Conservation (phyloP, 2,888 invertebrate species). For the Sarcophaga carnaria region DNA sequence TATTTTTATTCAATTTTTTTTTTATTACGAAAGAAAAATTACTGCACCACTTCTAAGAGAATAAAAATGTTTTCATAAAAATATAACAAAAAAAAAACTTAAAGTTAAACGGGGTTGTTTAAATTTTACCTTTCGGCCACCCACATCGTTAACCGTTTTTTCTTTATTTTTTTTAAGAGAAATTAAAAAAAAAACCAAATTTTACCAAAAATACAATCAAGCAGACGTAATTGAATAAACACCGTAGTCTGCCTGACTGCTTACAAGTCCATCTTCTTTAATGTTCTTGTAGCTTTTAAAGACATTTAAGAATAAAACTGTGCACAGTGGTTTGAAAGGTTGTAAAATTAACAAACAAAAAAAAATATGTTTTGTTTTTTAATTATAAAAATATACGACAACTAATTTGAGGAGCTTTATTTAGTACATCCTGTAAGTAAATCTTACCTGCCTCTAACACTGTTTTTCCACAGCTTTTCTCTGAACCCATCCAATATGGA, state of each 20-base stretch:
- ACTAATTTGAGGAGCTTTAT: too few relatives aligned
- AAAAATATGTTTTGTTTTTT: too few relatives aligned
- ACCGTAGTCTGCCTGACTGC: not conserved
- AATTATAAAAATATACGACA: too few relatives aligned
- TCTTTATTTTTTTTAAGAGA: not conserved
- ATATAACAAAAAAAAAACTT: not conserved
- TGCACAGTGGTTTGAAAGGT: too few relatives aligned
- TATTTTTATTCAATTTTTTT: conserved; percentile 13
- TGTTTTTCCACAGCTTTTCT: too few relatives aligned
- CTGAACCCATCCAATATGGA: too few relatives aligned
- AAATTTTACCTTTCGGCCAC: not conserved
- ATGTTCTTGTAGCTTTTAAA: too few relatives aligned
- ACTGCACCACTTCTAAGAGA: not conserved
- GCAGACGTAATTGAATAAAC: conserved; percentile 26
- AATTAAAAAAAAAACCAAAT: not conserved
- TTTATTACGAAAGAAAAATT: not conserved
- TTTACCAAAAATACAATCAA: not conserved
- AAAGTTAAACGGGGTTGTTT: not conserved
- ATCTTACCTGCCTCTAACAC: too few relatives aligned
- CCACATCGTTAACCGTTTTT: not conserved
- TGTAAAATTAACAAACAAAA: too few relatives aligned
- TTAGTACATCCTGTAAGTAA: too few relatives aligned
- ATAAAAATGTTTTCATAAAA: not conserved
- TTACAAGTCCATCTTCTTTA: not conserved
- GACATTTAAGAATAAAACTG: too few relatives aligned